phyloP scores from a whole-genome alignment of 2,888 invertebrate genomes.

The Eupithecia exiguata region DNA sequence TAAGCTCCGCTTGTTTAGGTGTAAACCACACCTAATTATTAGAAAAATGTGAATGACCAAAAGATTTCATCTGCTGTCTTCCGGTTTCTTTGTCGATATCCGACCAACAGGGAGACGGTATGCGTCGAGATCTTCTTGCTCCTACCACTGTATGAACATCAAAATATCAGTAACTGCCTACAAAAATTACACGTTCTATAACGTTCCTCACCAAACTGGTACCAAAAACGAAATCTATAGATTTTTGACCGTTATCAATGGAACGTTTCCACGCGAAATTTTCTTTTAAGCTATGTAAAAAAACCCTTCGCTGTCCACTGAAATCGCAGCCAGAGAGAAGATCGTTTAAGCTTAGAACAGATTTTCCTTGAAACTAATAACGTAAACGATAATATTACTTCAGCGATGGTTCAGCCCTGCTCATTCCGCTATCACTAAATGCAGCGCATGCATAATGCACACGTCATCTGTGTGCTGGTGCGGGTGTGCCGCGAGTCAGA shows the following conservation, averaged over 20 bases:
- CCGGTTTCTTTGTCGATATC: background rate
- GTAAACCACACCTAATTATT: background rate
- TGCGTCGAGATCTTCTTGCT: background rate
- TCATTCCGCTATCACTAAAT: conserved; percentile 65
- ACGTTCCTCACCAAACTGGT: background rate
- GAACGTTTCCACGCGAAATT: background rate
- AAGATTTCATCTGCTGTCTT: background rate
- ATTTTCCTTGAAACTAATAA: background rate
- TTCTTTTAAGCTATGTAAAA: background rate
- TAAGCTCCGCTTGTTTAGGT: too few species aligned
- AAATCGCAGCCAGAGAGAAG: background rate
- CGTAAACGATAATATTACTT: background rate
- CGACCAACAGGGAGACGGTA: background rate
- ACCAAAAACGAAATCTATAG: background rate
- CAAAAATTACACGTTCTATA: background rate
- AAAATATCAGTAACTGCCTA: background rate
- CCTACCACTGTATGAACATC: background rate
- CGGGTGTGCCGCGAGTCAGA: conserved; percentile 47
- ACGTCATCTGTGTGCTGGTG: conserved; percentile 68
- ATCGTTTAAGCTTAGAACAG: background rate
- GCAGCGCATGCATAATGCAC: conserved; percentile 74
- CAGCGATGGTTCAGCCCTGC: conserved; percentile 26
- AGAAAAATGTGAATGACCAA: background rate
- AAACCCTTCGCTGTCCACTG: background rate
- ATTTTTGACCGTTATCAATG: background rate